These are phyloP conservation scores for Cranoglanis bouderius DNA, from an alignment of 2,113 vertebrate species.

Conservation along the genomic window DNA sequence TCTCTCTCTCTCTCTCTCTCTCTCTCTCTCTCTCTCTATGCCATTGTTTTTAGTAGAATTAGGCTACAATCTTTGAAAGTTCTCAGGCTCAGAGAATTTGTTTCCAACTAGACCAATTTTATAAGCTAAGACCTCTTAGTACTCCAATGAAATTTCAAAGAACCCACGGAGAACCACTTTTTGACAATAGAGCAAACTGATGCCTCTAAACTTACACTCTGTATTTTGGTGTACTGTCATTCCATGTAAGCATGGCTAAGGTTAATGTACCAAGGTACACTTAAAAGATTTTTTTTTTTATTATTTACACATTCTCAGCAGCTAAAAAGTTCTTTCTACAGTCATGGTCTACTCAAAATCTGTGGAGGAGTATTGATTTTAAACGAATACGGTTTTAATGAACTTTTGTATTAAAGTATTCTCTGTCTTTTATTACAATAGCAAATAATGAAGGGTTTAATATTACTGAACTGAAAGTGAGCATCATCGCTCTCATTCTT, in stretches of 20 bases:
- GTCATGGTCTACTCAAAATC: not conserved
- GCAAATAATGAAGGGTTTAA: slow-evolving; percentile 55
- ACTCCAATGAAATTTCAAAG: not conserved
- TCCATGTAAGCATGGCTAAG: not conserved
- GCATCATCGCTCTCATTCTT: slow-evolving; percentile 58
- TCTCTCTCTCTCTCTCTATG: not conserved
- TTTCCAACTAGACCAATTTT: not conserved
- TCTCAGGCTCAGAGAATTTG: not conserved
- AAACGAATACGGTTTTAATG: not conserved
- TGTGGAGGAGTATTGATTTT: not conserved
- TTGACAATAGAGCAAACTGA: not conserved
- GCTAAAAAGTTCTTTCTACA: not conserved
- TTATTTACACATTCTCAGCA: not conserved
- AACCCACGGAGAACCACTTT: not conserved
- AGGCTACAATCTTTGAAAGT: not conserved
- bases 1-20: no score
- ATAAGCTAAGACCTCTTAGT: not conserved
- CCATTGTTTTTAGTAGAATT: not conserved
- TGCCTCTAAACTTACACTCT: not conserved
- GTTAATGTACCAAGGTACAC: not conserved
- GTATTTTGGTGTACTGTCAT: not conserved
- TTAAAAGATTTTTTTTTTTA: not conserved
- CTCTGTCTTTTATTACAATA: slow-evolving; percentile 45
- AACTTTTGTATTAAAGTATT: not conserved
- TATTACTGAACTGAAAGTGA: slow-evolving; percentile 58